Evolutionary conservation across 2,888 invertebrate genomes (phyloP), one percentile per base, ranked within the genome.

Genomic region (Poecilus cupreus): DNA sequence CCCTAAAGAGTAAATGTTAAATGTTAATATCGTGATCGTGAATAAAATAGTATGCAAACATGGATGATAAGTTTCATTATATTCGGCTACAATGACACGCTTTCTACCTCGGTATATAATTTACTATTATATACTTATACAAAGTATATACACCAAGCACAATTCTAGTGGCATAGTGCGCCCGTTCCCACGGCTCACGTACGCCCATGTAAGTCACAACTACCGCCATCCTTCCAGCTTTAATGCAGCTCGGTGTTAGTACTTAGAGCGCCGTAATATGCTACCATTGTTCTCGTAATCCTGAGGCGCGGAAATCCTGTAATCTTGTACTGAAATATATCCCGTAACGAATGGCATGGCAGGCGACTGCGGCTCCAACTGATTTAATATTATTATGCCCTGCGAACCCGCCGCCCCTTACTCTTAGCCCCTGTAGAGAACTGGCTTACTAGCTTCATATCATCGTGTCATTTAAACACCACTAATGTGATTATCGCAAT

Each of bases 271-370:
- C 75, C 81, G 77, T 83, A 83, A 83, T 83, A 83, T 84, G 82
- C 57, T 81, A 81, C 82, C 80, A 83, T 84, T 84, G 83, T 84
- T 74, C 81, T 78, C 82, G 77, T 83, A 83, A 84, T 83, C 81
- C 83, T 75, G 49, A 46, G 64, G 75, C 43, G 46, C 39, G 74
- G 75, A 81, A 75, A 81, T 81, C 81, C 81, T 26, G 75, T 81
- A 81, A 81, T 81, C 81, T 75, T 81, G 81, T 64, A 80, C 81
- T 81, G 81, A 81, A 75, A 81, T 75, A 81, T 75, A 81, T 75
- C 81, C 75, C 79, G 46, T 79, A 70, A 79, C 79, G 81, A 75
- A 81, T 75, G 64, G 75, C 75, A 22, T 37, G 76, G 20, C 18
- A 51, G 13, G 13, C n/a, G 24, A 18, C 24, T 3, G 18, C 68